Evolutionary conservation across 2,888 invertebrate species (phyloP).

Genomic region (Campoplex capitator): DNA sequence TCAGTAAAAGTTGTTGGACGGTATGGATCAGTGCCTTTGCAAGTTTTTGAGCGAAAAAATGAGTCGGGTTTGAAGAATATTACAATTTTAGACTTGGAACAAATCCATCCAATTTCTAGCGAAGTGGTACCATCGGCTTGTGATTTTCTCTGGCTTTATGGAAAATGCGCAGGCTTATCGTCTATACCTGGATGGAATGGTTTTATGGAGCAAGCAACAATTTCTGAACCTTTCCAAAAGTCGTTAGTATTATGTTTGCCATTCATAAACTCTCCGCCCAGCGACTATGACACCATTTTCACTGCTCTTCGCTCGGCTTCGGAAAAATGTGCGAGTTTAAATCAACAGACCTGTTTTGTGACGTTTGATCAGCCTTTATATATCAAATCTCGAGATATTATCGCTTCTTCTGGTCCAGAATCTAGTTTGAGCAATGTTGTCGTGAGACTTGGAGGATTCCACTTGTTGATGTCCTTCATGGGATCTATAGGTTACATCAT

Average conservation of each 20-base stretch:
- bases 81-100: not conserved
- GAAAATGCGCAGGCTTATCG: not conserved
- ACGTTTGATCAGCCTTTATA: not conserved
- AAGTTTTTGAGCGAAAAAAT: not conserved
- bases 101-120: not conserved
- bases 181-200: not conserved
- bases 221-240: not conserved
- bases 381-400: not conserved
- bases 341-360: not conserved
- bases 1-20: not conserved
- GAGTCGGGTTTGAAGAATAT: not conserved
- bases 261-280: not conserved
- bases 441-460: constrained; percentile 3
- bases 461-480: constrained; percentile 15
- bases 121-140: too few relatives aligned
- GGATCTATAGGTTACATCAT: not conserved
- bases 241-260: not conserved
- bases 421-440: not conserved
- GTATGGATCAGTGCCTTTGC: not conserved
- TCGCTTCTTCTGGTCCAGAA: not conserved
- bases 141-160: constrained; percentile 3
- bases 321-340: not conserved
- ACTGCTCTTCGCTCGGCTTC: not conserved
- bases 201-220: not conserved
- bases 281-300: not conserved